A percentile compares a stretch with the other conserved stretches of the same genome.
phyloP scores from a whole-genome alignment of 1,140 invertebrate genomes.

The Cotesia chilonis region DNA sequence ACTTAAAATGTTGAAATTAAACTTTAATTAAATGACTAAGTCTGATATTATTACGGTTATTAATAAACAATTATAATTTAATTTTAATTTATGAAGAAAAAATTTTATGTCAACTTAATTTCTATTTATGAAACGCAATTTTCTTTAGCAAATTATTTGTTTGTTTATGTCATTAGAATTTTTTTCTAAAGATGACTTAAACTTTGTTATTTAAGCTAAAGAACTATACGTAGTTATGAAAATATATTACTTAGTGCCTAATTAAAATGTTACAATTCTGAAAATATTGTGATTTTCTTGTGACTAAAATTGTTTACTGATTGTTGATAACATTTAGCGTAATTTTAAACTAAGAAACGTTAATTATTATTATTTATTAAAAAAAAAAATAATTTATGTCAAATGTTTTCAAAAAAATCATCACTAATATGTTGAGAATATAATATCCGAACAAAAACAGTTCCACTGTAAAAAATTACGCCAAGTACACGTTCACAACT shows the following conservation, averaged over 20 bases:
- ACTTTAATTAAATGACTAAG: not conserved
- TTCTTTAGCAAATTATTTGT: not conserved
- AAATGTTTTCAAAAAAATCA: not conserved
- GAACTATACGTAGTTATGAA: not conserved
- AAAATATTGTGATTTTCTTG: not conserved
- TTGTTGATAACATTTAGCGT: too few species aligned
- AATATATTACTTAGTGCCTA: not conserved
- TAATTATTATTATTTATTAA: not conserved
- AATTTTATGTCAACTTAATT: not conserved
- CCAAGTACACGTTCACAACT: too few species aligned
- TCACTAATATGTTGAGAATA: not conserved
- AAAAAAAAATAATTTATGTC: not conserved
- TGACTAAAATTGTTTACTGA: too few species aligned
- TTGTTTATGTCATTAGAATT: not conserved
- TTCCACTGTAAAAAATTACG: too few species aligned
- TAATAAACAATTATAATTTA: conserved; percentile 4
- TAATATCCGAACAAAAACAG: too few species aligned
- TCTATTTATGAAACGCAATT: not conserved
- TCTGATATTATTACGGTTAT: not conserved
- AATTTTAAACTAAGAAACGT: too few species aligned
- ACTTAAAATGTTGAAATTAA: not conserved
- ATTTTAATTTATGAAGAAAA: not conserved
- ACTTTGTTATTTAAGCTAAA: not conserved
- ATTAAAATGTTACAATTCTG: not conserved
- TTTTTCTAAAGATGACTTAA: not conserved